Evolutionary conservation across 1,140 invertebrate species (phyloP), one percentile per base, ranked within the genome.

Genomic region (Laodelphax striatellus): DNA sequence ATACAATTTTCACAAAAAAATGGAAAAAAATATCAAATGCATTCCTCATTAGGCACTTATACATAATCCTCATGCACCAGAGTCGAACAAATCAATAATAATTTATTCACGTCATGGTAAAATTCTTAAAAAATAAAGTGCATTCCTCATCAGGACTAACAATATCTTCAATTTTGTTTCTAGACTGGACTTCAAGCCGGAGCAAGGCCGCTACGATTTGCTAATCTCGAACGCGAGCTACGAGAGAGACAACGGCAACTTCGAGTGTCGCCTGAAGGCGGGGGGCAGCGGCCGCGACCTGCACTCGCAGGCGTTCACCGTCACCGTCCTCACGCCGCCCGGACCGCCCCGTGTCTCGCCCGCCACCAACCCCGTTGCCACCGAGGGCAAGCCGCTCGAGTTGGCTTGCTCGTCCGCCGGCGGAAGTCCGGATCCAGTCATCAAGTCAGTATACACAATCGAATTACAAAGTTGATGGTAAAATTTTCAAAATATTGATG

Each of bases 181-280:
- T 75, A 90, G 86, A 72, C 77, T 90, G 63, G 85, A 86, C 66
- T 87, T 84, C 70, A 79, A 79, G 62, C 86, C 88, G 6, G 79
- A 82, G 13, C 82, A 88, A 56, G 92, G 92, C 14, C 82, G 85
- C 31, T 96, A 93, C 75, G 91, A 95, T 75, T 77, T 96, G 65
- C 78, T 86, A 68, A 92, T 96, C 64, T 80, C 82, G 17, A 91
- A 91, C 70, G 86, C 88, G 0, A 87, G 86, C 19, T 95, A 94
- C 74, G 88, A 88, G 67, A 78, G 89, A 0, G 92, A 96, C 75
- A 93, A 95, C 70, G 92, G 92, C 5, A 82, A 85, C 63, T 95
- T 94, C 75, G 90, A 93, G 75, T 96, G 92, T 70, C 82, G 87
- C 19, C 80, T 94, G 46, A 94, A 93, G 72, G 86, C 86, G 22